Base-by-base conservation (phyloP, 2,113 vertebrate species). In the Cynopterus brachyotis region DNA sequence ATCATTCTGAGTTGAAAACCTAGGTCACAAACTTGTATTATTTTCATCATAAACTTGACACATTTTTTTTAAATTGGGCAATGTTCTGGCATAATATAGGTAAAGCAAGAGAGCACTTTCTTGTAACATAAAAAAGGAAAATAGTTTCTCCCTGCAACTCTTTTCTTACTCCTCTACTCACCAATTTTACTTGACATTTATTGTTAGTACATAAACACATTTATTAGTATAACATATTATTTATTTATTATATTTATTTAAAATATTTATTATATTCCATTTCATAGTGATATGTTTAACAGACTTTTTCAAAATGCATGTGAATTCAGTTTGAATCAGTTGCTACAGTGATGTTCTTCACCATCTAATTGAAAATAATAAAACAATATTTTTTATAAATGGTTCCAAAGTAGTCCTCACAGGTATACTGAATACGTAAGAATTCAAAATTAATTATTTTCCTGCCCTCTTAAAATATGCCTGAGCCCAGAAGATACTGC, bases 391-490 rank as follows among this genome's bases (percentile, higher is more conserved):
- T 79, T 50, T 81, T 53, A 59, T 80, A 79, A 94, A 62, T 83
- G 37, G 17, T 47, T 84, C 50, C 47, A 83, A 96, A 90, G 92
- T 42, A 87, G 37, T 60, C 35, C 60, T 95, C 67, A 82, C 32
- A 91, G 83, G 89, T 90, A 69, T 20, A 87, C 3, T 97, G 91
- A 96, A 96, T 93, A 95, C 93, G 64, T 95, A 96, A 92, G 28
- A 89, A 42, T 57, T 10, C 69, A 50, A 94, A 96, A 94, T 88
- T 92, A 98, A 97, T 98, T 95, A 96, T 81, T 91, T 95, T 85
- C 66, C 84, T 95, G 76, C 57, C 59, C 67, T 96, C 84, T 85
- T 90, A 76, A 92, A 96, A 91, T 92, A 95, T 42, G 40, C 35
- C 89, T 96, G 76, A 96, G 66, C 72, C 66, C 62, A 88, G 93